Base-by-base conservation (phyloP, 2,888 invertebrate genomes). In the Drosophila mayaguana region DNA sequence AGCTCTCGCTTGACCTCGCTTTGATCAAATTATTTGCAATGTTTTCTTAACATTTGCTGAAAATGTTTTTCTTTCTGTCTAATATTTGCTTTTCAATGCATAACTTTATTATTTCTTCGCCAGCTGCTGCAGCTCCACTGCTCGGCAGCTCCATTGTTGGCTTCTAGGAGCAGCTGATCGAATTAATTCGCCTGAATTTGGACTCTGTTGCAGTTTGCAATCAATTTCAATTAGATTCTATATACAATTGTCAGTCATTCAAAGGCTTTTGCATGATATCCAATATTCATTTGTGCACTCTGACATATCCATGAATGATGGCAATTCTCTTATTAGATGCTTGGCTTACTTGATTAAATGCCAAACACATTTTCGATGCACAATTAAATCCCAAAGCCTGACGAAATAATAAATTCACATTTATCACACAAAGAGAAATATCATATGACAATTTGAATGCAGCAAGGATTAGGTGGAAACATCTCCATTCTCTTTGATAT, bases 141-240 rank as follows among this genome's bases (percentile, higher is more conserved):
- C 18, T 74, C 60, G 34, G 67, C 60, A 68, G 50, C 48, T 46
- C 59, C 45, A 25, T 16, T 51, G 48, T 25, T 63, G 42, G 50
- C 63, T 54, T 62, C 61, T 48, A 32, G 50, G 51, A 63, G 63
- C 65, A 76, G 73, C 79, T 74, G 72, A 62, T 74, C 65, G 68
- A 80, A 64, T 70, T 78, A 87, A 81, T 81, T 81, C 74, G 45
- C 62, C 54, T 57, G 69, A 46, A 20, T 62, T 66, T 72, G 59
- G 68, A 56, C 45, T 75, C 59, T 64, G 46, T 38, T n/a, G 48
- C 59, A 48, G 38, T 59, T 59, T 42, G 67, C 68, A 63, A 80
- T 82, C 82, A 75, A 81, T 85, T 84, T 87, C 84, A 87, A 84
- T 84, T 84, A 87, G 73, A 73, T 75, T 78, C 63, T 63, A 72